Percentiles rank a stretch among this genome's conserved stretches.
Conservation (phyloP, 2,797 vertebrate genomes). For the Labroides dimidiatus region DNA sequence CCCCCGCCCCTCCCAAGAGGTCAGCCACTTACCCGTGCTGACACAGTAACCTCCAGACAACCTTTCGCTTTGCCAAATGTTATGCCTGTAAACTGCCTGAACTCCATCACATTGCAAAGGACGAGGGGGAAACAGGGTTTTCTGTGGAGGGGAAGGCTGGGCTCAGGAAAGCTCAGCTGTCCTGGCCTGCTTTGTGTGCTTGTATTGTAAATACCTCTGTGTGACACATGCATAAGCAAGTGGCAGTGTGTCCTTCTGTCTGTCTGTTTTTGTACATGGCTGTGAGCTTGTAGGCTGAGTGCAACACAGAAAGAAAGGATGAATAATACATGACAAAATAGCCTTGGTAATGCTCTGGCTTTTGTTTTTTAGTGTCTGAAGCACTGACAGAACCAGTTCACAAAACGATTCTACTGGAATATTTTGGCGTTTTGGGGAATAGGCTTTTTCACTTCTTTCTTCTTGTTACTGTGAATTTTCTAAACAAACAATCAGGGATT, state of each 20-base stretch:
- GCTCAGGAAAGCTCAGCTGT: slow-evolving; percentile 52
- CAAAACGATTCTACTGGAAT: slow-evolving; percentile 12
- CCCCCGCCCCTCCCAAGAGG: slow-evolving; percentile 61
- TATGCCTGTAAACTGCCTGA: slow-evolving; percentile 77
- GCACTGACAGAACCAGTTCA: slow-evolving; percentile 13
- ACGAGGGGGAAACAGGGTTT: slow-evolving; percentile 43
- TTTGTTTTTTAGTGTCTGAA: slow-evolving; percentile 46
- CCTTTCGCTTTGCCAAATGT: slow-evolving; percentile 78
- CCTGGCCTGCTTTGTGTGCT: slow-evolving; percentile 45
- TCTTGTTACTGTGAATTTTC: neutral
- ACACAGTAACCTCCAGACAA: slow-evolving; percentile 82
- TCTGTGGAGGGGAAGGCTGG: slow-evolving; percentile 33
- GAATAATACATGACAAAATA: slow-evolving; percentile 73
- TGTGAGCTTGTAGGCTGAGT: slow-evolving; percentile 56
- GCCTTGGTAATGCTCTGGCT: slow-evolving; percentile 46
- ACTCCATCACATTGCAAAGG: slow-evolving; percentile 61
- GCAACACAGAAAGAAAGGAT: slow-evolving; percentile 52
- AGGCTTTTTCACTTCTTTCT: neutral
- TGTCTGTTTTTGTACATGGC: slow-evolving; percentile 53
- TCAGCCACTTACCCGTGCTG: slow-evolving; percentile 72
- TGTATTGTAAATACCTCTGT: slow-evolving; percentile 68
- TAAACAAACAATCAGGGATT: neutral
- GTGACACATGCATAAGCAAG: slow-evolving; percentile 63
- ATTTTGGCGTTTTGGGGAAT: slow-evolving; percentile 11
- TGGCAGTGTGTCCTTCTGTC: slow-evolving; percentile 41